Percentiles rank a stretch among this genome's conserved stretches.
Evolutionary conservation across 2,113 vertebrate species (phyloP).

Genomic region (Sylvicapra grimmia): DNA sequence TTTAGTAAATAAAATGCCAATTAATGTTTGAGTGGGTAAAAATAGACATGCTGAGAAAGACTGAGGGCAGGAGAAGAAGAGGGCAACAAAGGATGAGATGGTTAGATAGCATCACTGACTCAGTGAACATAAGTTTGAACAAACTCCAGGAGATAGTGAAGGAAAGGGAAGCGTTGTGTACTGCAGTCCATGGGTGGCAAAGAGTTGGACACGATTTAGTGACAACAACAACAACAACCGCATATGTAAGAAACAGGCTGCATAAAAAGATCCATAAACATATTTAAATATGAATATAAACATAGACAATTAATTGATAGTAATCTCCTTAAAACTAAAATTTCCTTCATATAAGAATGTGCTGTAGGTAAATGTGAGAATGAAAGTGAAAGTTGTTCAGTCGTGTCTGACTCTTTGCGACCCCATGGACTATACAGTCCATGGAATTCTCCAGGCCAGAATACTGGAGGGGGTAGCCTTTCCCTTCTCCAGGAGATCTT

Average conservation of each 20-base stretch:
- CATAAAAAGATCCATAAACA: neutral
- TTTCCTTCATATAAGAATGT: neutral
- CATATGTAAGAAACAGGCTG: neutral
- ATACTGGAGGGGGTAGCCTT: neutral
- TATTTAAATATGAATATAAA: neutral
- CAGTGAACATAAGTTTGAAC: neutral
- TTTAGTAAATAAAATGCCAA: neutral
- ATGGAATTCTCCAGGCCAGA: neutral
- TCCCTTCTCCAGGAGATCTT: neutral
- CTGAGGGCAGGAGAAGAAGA: neutral
- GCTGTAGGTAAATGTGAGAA: neutral
- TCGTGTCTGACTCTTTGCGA: neutral
- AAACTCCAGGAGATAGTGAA: neutral
- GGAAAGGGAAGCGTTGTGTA: neutral
- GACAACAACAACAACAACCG: neutral
- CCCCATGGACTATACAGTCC: accelerated
- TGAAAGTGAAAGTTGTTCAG: accelerated
- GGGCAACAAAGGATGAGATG: neutral
- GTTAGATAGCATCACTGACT: neutral
- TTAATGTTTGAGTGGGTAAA: neutral
- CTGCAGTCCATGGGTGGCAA: neutral
- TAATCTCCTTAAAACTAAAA: neutral
- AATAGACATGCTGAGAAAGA: neutral
- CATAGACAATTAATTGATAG: neutral
- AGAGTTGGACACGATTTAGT: neutral